Evolutionary conservation across 2,888 invertebrate genomes (phyloP).

Genomic region (Dolomedes plantarius): DNA sequence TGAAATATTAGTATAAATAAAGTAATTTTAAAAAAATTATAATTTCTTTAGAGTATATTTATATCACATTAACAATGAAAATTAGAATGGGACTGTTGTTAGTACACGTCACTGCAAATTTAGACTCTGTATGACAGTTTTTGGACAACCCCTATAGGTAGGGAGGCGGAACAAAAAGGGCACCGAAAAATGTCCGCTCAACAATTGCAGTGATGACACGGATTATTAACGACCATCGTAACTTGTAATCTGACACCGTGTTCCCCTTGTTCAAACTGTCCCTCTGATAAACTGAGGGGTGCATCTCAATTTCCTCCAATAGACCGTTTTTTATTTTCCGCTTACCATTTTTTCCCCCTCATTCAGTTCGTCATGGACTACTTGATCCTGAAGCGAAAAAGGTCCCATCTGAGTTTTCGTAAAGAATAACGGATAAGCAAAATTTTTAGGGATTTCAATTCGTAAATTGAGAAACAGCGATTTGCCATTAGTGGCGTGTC

Average conservation of each 20-base stretch:
- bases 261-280: neutral
- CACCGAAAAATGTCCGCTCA: neutral
- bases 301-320: neutral
- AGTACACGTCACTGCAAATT: too few relatives aligned
- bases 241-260: slow-evolving; percentile 45
- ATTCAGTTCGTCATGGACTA: slow-evolving; percentile 1
- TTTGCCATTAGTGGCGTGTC: too few relatives aligned
- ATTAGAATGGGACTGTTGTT: too few relatives aligned
- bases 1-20: too few relatives aligned
- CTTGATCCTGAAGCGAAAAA: neutral
- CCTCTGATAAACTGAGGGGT: neutral
- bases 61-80: too few relatives aligned
- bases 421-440: neutral
- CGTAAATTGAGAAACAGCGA: too few relatives aligned
- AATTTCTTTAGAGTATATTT: too few relatives aligned
- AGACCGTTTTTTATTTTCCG: neutral
- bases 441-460: neutral
- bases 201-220: slow-evolving; percentile 33
- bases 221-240: slow-evolving; percentile 40
- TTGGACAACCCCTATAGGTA: neutral
- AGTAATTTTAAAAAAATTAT: too few relatives aligned
- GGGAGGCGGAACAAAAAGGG: neutral
- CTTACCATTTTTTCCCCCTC: neutral
- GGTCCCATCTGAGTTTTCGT: too few relatives aligned
- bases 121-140: too few relatives aligned